These are phyloP conservation scores for Polydrusus pterygomalis DNA, from an alignment of 2,888 invertebrate species.

Conservation along the genomic window DNA sequence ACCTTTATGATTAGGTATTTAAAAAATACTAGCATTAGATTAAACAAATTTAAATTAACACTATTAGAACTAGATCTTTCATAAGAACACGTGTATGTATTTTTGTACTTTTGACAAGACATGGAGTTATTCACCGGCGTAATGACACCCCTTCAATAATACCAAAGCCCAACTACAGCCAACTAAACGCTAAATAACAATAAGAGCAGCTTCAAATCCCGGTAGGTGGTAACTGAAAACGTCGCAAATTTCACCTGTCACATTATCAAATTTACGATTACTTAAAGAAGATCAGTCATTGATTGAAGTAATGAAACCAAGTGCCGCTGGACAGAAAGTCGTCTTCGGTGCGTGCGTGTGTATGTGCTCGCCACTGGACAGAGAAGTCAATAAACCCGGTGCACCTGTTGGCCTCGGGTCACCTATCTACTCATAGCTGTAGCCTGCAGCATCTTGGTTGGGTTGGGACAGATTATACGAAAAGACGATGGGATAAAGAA, in stretches of 20 bases:
- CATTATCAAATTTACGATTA: conserved; percentile 41
- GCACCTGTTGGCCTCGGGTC: conserved; percentile 73
- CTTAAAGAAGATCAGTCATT: conserved; percentile 37
- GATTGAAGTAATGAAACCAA: conserved; percentile 61
- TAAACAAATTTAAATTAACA: too few relatives aligned
- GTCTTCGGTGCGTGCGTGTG: conserved; percentile 44
- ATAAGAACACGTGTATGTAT: too few relatives aligned
- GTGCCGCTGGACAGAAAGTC: conserved; percentile 50
- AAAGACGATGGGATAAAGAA: not conserved
- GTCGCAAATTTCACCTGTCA: conserved; percentile 9
- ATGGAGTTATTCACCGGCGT: too few relatives aligned
- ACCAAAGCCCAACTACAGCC: not conserved
- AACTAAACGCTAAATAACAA: not conserved
- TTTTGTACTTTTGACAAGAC: too few relatives aligned
- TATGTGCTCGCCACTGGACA: conserved; percentile 53
- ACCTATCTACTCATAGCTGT: conserved; percentile 63
- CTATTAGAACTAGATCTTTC: too few relatives aligned
- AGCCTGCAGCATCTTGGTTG: conserved; percentile 58
- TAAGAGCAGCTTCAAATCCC: not conserved
- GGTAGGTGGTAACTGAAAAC: not conserved
- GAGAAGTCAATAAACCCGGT: conserved; percentile 72
- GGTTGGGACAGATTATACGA: conserved; percentile 41
- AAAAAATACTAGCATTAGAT: too few relatives aligned
- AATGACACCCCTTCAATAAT: too few relatives aligned
- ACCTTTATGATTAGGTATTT: too few relatives aligned